Base-by-base conservation (phyloP, 1,140 invertebrate species). In the Carposina sasakii region DNA sequence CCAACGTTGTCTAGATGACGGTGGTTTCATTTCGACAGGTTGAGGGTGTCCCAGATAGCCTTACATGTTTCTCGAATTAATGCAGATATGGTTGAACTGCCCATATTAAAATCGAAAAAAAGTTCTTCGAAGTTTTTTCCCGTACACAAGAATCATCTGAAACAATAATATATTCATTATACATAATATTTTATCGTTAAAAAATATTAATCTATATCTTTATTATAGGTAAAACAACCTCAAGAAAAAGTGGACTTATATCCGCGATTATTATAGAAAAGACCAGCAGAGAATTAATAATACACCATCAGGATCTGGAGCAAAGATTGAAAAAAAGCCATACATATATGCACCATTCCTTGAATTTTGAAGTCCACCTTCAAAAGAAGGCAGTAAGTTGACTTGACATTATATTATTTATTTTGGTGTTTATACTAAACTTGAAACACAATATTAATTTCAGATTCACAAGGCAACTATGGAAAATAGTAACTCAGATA, bases 1-100 rank as follows among this genome's bases (percentile, higher is more conserved):
- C 40, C 50, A 52, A 47, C 54, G 54, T 52, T 52, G 34, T 42
- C 46, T 41, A 30, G 53, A 46, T n/a, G n/a, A n/a, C 41, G 53
- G 48, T 57, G 48, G 44, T 22, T 47, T 51, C 50, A 58, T 58
- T 54, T 58, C 46, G 13, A 46, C 17, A 30, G 54, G 43, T 44
- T 56, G 21, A 47, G 30, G 24, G 34, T 22, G 15, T 51, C 30
- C 51, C 43, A 50, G 19, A 58, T 58, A 15, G 40, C 41, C 48
- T 20, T 37, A 54, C 48, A 54, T n/a, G 48, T 54, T 39, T 54
- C 57, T 40, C 50, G 31, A 43, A 56, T 45, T 42, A 52, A 3
- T 10, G 48, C 45, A 28, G 51, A 53, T 43, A 48, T 30, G 13
- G 52, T 50, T 21, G 19, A 24, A 24, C 47, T 49, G 15, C 47